phyloP scores from a whole-genome alignment of 2,797 vertebrate species.

The Gambelia wislizenii region DNA sequence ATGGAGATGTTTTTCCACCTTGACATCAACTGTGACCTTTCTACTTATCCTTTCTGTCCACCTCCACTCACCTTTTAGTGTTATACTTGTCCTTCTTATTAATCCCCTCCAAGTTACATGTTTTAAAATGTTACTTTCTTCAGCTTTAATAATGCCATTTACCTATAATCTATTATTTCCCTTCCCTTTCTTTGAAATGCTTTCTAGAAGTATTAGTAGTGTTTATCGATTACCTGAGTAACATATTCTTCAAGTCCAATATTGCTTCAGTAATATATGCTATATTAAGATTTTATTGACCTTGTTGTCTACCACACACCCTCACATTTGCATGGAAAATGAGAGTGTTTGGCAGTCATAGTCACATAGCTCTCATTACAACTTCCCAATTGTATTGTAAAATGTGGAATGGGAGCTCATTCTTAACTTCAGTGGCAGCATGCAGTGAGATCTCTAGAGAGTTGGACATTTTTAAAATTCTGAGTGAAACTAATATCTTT shows the following conservation, averaged over 20 bases:
- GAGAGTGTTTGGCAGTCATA: not conserved
- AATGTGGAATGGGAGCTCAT: not conserved
- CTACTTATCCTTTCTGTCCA: not conserved
- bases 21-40: not conserved
- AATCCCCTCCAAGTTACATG: not conserved
- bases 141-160: not conserved
- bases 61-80: not conserved
- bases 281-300: not conserved
- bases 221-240: too few species aligned
- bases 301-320: not conserved
- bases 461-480: conserved; percentile 13
- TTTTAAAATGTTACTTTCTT: not conserved
- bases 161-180: not conserved
- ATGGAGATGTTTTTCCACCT: not conserved
- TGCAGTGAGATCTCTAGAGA: not conserved
- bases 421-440: not conserved
- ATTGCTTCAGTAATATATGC: not conserved
- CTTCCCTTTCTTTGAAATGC: not conserved
- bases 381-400: conserved; percentile 3
- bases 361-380: not conserved
- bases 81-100: not conserved
- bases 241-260: not conserved
- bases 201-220: not conserved
- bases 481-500: conserved; percentile 37
- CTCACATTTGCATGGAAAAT: not conserved